These are phyloP conservation scores for Hypsibius dujardini DNA, from an alignment of 1,140 invertebrate genomes.

Conservation along the genomic window DNA sequence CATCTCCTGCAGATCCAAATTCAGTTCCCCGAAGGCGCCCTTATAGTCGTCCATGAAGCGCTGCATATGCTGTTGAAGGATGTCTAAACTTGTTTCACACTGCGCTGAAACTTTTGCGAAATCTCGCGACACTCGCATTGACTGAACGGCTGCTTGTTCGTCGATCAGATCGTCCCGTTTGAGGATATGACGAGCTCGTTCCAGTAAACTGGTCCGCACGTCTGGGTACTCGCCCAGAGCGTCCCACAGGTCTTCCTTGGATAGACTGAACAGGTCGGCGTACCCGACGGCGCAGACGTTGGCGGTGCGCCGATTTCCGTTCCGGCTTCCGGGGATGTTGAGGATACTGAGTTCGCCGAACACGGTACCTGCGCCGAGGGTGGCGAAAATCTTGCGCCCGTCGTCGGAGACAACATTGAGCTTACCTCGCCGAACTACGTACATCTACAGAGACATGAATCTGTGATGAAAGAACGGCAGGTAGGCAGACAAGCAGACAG, in stretches of 20 bases:
- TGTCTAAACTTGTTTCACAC: neutral
- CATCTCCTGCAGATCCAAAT: neutral
- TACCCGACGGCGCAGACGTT: slow-evolving; percentile 89
- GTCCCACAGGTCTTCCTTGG: slow-evolving; percentile 74
- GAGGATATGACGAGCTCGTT: neutral
- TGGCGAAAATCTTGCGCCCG: slow-evolving; percentile 28
- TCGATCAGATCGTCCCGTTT: slow-evolving; percentile 9
- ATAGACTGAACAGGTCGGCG: slow-evolving; percentile 80
- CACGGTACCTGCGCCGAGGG: slow-evolving; percentile 28
- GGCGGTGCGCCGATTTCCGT: slow-evolving; percentile 51
- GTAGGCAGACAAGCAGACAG: no score
- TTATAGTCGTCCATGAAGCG: neutral
- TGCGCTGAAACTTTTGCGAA: neutral
- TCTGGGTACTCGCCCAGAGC: slow-evolving; percentile 93
- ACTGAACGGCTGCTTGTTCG: neutral
- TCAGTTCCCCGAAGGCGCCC: neutral
- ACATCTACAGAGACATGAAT: slow-evolving; percentile 58
- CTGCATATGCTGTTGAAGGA: neutral
- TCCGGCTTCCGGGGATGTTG: slow-evolving; percentile 27
- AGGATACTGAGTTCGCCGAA: slow-evolving; percentile 30
- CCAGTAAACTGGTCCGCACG: slow-evolving; percentile 50
- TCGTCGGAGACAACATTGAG: slow-evolving; percentile 57
- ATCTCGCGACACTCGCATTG: neutral
- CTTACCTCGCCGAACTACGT: slow-evolving; percentile 90
- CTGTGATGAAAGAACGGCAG: no score